phyloP scores from a whole-genome alignment of 2,113 vertebrate genomes.

The Marmota monax region DNA sequence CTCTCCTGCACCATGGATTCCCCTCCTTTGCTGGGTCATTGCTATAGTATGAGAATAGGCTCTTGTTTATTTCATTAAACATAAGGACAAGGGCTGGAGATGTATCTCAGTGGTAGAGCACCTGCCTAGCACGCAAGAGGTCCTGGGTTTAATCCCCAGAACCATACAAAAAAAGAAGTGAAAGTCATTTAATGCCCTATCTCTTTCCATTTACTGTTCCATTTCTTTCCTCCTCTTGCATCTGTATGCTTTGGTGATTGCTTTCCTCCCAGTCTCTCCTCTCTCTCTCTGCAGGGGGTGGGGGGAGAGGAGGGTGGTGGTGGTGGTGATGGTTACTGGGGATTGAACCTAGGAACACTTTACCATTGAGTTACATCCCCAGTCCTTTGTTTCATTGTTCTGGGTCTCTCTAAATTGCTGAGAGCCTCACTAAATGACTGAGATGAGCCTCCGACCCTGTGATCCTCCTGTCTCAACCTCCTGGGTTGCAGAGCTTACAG shows the following conservation, averaged over 20 bases:
- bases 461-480: neutral
- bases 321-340: no score
- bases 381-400: no score
- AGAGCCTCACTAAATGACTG: no score
- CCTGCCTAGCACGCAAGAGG: no score
- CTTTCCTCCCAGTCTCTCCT: neutral
- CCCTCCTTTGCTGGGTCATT: neutral
- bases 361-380: no score
- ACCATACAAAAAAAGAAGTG: neutral
- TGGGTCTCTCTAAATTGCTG: no score
- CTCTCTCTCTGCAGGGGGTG: no score
- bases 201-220: neutral
- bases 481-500: no score
- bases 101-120: neutral
- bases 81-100: neutral
- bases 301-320: no score
- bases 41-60: neutral
- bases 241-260: neutral
- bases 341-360: no score
- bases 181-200: neutral
- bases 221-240: neutral
- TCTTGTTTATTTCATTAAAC: conserved; percentile 11
- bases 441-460: no score
- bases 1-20: neutral
- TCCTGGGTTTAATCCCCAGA: neutral